These are phyloP conservation scores for Eilema griseolum DNA, from an alignment of 2,888 invertebrate genomes.

Conservation along the genomic window DNA sequence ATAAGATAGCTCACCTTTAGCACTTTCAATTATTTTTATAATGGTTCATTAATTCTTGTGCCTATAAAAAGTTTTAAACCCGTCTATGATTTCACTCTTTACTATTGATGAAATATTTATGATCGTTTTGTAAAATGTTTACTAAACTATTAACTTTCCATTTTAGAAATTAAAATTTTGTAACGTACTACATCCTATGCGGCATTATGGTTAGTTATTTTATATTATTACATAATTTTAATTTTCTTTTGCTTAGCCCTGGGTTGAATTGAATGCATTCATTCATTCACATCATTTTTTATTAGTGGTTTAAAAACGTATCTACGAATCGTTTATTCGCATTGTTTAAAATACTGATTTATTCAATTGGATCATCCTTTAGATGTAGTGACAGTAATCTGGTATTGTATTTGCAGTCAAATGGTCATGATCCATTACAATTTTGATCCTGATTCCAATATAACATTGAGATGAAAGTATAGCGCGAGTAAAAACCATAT, in stretches of 20 bases:
- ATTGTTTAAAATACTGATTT: not conserved
- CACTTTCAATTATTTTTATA: conserved; percentile 10
- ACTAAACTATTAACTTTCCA: conserved; percentile 29
- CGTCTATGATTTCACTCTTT: conserved; percentile 19
- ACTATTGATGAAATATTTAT: conserved; percentile 14
- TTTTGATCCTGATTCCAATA: not conserved
- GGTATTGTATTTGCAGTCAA: not conserved
- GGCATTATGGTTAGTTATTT: conserved; percentile 28
- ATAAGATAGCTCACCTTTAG: conserved; percentile 10
- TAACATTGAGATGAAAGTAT: not conserved
- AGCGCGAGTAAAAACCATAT: no score
- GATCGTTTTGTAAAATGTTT: conserved; percentile 21
- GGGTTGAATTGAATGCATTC: not conserved
- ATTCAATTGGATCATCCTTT: not conserved
- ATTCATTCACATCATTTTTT: not conserved
- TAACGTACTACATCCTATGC: conserved; percentile 9
- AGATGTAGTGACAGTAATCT: conserved; percentile 2
- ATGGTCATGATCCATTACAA: not conserved
- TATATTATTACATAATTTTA: not conserved
- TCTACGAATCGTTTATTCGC: not conserved
- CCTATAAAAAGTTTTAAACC: conserved; percentile 9
- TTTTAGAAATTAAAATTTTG: conserved; percentile 31
- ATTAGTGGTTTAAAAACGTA: not conserved
- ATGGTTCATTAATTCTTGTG: not conserved
- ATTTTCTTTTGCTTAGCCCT: not conserved